Base-by-base conservation (phyloP, 2,888 invertebrate species). In the Copidosoma aretas region DNA sequence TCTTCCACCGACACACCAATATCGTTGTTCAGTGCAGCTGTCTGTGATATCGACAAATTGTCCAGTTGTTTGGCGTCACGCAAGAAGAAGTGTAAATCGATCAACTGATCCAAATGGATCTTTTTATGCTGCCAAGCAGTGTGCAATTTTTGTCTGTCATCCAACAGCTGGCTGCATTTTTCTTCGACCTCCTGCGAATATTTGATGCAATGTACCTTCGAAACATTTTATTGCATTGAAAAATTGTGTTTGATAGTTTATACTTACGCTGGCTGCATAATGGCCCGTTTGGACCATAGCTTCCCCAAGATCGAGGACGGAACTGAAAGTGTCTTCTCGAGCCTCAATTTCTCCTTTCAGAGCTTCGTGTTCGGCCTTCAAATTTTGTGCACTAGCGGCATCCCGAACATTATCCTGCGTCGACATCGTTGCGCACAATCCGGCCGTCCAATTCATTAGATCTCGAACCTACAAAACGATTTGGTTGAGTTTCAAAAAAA, bases 31-130 rank as follows among this genome's bases (percentile, higher is more conserved):
- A 93, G 81, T 0, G 92, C 89, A 0, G 91, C 92, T 80, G 97
- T 96, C 84, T 98, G 97, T 0, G 93, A 89, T 17, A 91, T 91
- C 71, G 95, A 94, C 17, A 94, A 88, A 73, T 94, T 93, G 80
- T 97, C 94, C 70, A 98, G 89, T 82, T 94, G 93, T 79, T 95
- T 94, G 17, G 95, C 95, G 85, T 98, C 98, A 1, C 97, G 87
- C 72, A 96, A 84, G 90, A 98, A 98, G 83, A 95, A 93, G 85
- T 97, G 97, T 77, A 97, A 87, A 84, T 97, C 96, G 72, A 95
- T 93, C 71, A 95, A 88, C 83, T 97, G 95, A 81, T 95, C 95
- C 53, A 96, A 84, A 78, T 93, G 91, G 60, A 95, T 91, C 82
- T 95, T 95, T 77, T 95, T 92, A 64, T 91, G 89, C 73, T 94